phyloP scores from a whole-genome alignment of 2,888 invertebrate species.

The Nemapogon koenigi region DNA sequence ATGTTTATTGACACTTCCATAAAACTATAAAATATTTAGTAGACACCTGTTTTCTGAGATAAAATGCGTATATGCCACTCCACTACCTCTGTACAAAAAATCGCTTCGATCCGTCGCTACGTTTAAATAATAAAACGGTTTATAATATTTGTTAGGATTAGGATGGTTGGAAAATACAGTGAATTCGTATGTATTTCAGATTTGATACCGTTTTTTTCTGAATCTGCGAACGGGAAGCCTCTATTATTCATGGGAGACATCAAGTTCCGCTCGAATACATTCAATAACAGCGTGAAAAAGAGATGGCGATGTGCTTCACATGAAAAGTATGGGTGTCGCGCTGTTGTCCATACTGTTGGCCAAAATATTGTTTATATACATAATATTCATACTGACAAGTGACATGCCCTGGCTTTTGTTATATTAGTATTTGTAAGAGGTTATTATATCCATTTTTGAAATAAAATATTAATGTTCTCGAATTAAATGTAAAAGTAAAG shows the following conservation, averaged over 20 bases:
- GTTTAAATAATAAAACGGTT: too few relatives aligned
- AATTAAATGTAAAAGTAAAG: not conserved
- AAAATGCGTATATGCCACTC: too few relatives aligned
- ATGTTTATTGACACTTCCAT: too few relatives aligned
- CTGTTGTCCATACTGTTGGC: slow-evolving; percentile 5
- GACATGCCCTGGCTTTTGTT: not conserved
- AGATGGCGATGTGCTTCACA: slow-evolving; percentile 7
- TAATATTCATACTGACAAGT: not conserved
- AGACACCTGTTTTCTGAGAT: too few relatives aligned
- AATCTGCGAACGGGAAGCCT: not conserved
- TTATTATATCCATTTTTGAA: too few relatives aligned
- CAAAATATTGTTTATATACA: not conserved
- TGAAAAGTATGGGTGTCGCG: slow-evolving; percentile 5
- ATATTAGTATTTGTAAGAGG: too few relatives aligned
- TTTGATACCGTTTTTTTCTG: not conserved
- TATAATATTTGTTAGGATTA: too few relatives aligned
- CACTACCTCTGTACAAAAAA: too few relatives aligned
- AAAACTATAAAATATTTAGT: too few relatives aligned
- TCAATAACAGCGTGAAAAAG: not conserved
- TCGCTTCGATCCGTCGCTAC: not conserved
- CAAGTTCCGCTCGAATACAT: not conserved
- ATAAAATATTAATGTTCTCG: not conserved
- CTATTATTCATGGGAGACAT: not conserved
- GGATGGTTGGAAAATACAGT: not conserved
- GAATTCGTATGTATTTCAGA: not conserved